phyloP scores from a whole-genome alignment of 1,140 invertebrate species.

The Ooceraea biroi region DNA sequence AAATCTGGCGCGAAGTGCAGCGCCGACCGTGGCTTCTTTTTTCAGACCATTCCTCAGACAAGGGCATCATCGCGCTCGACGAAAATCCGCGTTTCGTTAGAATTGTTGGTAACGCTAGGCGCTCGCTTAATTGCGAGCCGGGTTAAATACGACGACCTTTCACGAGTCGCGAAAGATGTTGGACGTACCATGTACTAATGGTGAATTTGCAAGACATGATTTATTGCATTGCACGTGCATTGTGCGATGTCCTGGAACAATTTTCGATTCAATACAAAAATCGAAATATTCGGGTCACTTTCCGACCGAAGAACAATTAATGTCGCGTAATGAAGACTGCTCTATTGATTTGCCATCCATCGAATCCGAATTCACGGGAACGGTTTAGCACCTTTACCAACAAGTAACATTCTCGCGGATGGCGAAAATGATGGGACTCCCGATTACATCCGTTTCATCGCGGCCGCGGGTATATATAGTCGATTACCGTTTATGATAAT shows the following conservation, averaged over 20 bases:
- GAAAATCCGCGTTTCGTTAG: slow-evolving; percentile 69
- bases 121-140: slow-evolving; percentile 61
- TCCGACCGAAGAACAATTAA: slow-evolving; percentile 10
- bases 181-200: slow-evolving; percentile 12
- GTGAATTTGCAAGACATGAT: slow-evolving; percentile 18
- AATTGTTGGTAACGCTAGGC: slow-evolving; percentile 58
- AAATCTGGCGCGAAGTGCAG: slow-evolving; percentile 64
- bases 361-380: background rate
- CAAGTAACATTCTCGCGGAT: background rate
- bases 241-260: background rate
- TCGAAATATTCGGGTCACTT: background rate
- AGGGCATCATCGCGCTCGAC: slow-evolving; percentile 13
- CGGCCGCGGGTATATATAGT: slow-evolving; percentile 34
- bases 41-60: background rate
- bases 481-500: slow-evolving; percentile 70
- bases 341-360: background rate
- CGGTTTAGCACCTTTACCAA: background rate
- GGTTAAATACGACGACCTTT: slow-evolving; percentile 46
- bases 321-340: background rate
- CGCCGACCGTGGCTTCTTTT: slow-evolving; percentile 41
- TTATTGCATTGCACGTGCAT: no score
- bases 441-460: slow-evolving; percentile 34
- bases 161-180: slow-evolving; percentile 32
- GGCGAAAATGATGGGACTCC: slow-evolving; percentile 13
- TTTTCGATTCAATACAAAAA: background rate